Evolutionary conservation across 2,888 invertebrate genomes (phyloP).

Genomic region (Oscheius sp.): DNA sequence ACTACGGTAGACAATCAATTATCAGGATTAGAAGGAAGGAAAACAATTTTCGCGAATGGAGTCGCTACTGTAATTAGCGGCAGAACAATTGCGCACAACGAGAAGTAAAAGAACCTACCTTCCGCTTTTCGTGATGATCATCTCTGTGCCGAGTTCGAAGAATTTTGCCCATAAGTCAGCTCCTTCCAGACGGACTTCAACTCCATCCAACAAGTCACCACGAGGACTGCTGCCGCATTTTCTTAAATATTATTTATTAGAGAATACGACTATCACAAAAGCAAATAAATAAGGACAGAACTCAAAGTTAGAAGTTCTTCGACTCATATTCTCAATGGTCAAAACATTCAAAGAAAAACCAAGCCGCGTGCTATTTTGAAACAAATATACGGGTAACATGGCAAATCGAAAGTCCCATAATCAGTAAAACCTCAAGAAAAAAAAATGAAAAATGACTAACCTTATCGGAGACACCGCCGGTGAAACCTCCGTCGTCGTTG

Average conservation of each 20-base stretch:
- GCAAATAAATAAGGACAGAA: too few species aligned
- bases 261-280: not conserved
- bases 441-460: not conserved
- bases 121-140: constrained; percentile 98
- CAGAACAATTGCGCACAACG: not conserved
- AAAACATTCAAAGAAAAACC: too few species aligned
- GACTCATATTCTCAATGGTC: too few species aligned
- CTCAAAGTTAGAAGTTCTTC: too few species aligned
- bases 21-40: constrained; percentile 1
- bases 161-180: constrained; percentile 98
- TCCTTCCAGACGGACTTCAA: constrained; percentile 90
- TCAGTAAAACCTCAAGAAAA: not conserved
- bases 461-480: constrained; percentile 11
- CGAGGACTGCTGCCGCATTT: constrained; percentile 22
- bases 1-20: constrained; percentile 15
- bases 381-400: too few species aligned
- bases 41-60: constrained; percentile 23
- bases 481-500: constrained; percentile 2
- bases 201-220: constrained; percentile 28
- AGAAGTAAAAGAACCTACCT: constrained; percentile 76
- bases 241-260: constrained; percentile 2
- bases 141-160: constrained; percentile 85
- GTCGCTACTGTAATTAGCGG: constrained; percentile 29
- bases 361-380: too few species aligned
- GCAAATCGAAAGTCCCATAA: not conserved